These are phyloP conservation scores for Argya squamiceps DNA, from an alignment of 2,797 vertebrate genomes.

Conservation along the genomic window DNA sequence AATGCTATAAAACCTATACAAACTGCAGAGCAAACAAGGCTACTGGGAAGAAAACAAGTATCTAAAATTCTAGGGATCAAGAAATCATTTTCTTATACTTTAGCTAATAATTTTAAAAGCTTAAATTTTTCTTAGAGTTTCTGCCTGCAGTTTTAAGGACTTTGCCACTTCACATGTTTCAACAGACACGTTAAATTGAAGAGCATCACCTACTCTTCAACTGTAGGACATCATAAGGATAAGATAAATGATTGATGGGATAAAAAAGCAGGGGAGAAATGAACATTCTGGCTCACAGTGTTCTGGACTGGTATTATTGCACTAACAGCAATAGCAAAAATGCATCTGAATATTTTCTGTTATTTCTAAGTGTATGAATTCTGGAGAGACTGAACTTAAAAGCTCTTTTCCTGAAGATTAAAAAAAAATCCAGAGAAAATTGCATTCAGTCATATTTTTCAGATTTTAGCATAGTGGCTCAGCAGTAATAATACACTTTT, in stretches of 20 bases:
- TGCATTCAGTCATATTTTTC: neutral
- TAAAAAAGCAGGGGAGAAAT: neutral
- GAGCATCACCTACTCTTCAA: neutral
- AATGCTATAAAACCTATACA: neutral
- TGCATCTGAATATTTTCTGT: neutral
- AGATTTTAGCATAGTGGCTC: neutral
- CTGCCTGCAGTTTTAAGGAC: neutral
- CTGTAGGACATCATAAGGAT: neutral
- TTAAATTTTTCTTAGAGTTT: neutral
- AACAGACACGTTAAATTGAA: neutral
- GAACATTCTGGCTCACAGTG: fast-evolving
- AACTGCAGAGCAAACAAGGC: neutral
- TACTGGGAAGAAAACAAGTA: neutral
- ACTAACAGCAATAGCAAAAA: neutral
- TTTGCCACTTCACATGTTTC: neutral
- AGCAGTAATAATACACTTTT: neutral
- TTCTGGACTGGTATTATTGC: neutral
- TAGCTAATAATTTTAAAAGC: neutral
- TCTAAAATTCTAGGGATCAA: neutral
- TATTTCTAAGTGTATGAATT: neutral
- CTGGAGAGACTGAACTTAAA: neutral
- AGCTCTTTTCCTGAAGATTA: neutral
- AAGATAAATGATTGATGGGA: neutral
- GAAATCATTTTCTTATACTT: neutral
- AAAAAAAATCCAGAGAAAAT: neutral